Evolutionary conservation across 1,140 invertebrate genomes (phyloP), one percentile per base, ranked within the genome.

Genomic region (Pogonognathellus flavescens): DNA sequence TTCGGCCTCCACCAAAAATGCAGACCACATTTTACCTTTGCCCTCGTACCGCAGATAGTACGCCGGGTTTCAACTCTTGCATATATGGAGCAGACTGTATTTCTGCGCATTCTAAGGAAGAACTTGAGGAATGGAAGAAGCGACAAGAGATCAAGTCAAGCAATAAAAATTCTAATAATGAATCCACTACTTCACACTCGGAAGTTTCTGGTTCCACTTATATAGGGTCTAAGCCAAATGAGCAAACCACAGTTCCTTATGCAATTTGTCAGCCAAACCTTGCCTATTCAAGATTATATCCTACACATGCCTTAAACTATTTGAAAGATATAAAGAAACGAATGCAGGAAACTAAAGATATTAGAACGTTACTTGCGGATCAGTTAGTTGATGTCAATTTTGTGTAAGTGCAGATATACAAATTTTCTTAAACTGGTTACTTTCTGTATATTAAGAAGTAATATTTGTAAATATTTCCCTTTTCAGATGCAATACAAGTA

Each of bases 11-110:
- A 9, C 87, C 87, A 41, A 80, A 62, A 60, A 41, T 86, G 41
- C 59, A 86, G 20, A 82, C 22, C 1, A 82, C 87, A 11, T 88
- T 86, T 83, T 88, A 80, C 25, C 50, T 88, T 50, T 88, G 87
- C 52, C 82, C 87, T 41, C 85, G 85, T 25, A 31, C 70, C 9
- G 18, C 10, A 18, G 41, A 76, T 31, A 76, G 49, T 14, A 31
- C 41, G 13, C 41, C 70, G 5, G 84, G 55, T 49, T 70, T 50
- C 7, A 66, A 70, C 20, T 57, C 76, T 14, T 88, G 87, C 57
- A 72, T 86, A n/a, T 85, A 84, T 16, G 87, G 85, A 1, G 57
- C 86, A n/a, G 52, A 88, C n/a, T 88, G 87, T 53, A 76, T 86
- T 55, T 83, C 82, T 66, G 87, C 87, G 14, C 87, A 88, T 85